Base-by-base conservation (phyloP, 2,113 vertebrate genomes). In the Ploceus nigricollis region DNA sequence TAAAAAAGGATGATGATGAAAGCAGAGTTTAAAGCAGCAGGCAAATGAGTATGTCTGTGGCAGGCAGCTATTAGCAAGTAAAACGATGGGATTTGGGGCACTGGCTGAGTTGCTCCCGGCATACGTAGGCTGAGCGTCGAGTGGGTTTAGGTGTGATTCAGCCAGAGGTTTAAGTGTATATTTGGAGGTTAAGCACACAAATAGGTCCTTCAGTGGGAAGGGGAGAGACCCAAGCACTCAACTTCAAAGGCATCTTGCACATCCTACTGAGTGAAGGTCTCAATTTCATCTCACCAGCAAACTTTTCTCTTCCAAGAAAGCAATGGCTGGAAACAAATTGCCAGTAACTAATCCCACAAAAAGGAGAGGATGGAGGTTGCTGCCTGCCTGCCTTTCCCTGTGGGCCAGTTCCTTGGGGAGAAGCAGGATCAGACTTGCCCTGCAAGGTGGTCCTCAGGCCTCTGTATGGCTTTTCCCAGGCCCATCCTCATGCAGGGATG, bases 41-140 rank as follows among this genome's bases (percentile, higher is more conserved):
- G 66, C 31, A 66, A 76, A 76, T 82, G 56, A 89, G 35, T 48
- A 14, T 2, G 4, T 79, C 92, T 81, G 3, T 58, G 44, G 66
- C 82, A 90, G 94, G 60, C 87, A 75, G 81, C 84, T 88, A 61
- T 82, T 83, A 75, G 72, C 73, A 51, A 91, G 87, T 73, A 64
- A 91, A 95, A 77, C 15, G 7, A 25, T 73, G 70, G 72, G 64
- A 33, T 78, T 64, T 3, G 2, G 40, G 68, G 58, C 73, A 25
- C 60, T 77, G 81, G 33, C 78, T 66, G 63, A 48, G 70, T 51
- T 93, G 85, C 50, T 79, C 15, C 70, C 2, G 0, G 81, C 5
- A 0, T 24, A 13, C 1, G 37, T 40, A 11, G 66, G 37, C 82
- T 85, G 66, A 76, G 53, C 0, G 0, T 24, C 9, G 12, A 57